These are phyloP conservation scores for Cancer borealis DNA, from an alignment of 2,888 invertebrate species.

Conservation along the genomic window DNA sequence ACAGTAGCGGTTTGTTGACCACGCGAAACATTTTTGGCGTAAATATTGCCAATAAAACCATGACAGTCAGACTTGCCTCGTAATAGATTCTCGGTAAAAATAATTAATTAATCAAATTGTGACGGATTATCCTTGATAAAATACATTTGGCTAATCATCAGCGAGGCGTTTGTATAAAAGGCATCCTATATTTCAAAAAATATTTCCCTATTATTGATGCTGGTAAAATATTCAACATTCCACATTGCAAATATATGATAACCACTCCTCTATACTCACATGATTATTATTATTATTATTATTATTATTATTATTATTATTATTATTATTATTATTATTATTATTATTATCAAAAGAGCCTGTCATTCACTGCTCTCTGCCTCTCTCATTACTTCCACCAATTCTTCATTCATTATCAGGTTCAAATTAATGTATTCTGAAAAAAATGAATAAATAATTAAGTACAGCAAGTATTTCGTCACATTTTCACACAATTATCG, in stretches of 20 bases:
- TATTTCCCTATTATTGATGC: constrained; percentile 56
- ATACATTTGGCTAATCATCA: constrained; percentile 61
- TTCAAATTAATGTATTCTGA: constrained; percentile 20
- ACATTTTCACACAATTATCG: background rate
- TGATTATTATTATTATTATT: constrained; percentile 18
- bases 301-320: constrained; percentile 29
- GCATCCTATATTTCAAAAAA: constrained; percentile 53
- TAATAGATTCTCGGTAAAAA: constrained; percentile 61
- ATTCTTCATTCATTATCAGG: background rate
- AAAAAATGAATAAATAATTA: background rate
- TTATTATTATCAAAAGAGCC: background rate
- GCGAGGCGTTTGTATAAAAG: constrained; percentile 53
- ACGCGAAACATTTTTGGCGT: constrained; percentile 28
- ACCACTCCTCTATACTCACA: background rate
- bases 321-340: background rate
- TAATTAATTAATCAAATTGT: constrained; percentile 60
- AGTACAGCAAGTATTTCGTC: background rate
- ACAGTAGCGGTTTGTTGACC: background rate
- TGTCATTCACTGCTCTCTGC: constrained; percentile 53
- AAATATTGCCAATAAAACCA: constrained; percentile 55
- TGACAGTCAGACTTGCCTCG: constrained; percentile 43
- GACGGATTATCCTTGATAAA: constrained; percentile 58
- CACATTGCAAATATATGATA: constrained; percentile 7
- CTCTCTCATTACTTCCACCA: constrained; percentile 43
- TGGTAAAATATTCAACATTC: constrained; percentile 55